phyloP scores from a whole-genome alignment of 2,888 invertebrate genomes.

The Orthosia cruda region DNA sequence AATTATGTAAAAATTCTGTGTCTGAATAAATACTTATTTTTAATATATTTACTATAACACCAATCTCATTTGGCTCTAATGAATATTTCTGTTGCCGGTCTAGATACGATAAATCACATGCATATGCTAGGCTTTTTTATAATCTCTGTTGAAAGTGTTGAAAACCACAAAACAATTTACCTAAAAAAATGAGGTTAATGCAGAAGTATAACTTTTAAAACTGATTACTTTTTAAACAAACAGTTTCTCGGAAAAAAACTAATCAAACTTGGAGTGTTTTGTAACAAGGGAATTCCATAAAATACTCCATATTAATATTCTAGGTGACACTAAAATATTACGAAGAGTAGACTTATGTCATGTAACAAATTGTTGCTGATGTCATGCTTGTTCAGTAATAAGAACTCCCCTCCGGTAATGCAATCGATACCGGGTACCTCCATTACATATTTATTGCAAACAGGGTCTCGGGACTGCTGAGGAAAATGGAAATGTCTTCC shows the following conservation, averaged over 20 bases:
- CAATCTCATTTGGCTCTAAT: conserved; percentile 5
- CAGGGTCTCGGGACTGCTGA: conserved; percentile 75
- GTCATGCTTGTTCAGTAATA: conserved; percentile 82
- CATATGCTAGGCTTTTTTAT: background rate
- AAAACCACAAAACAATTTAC: background rate
- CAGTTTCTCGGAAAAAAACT: conserved; percentile 28
- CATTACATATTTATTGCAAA: conserved; percentile 88
- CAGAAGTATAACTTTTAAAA: conserved; percentile 2
- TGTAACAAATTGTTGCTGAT: conserved; percentile 76
- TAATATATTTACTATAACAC: too few relatives aligned
- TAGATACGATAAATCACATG: background rate
- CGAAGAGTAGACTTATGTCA: conserved; percentile 42
- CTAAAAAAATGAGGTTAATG: background rate
- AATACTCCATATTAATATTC: conserved; percentile 36
- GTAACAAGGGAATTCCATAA: conserved; percentile 17
- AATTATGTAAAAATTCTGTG: too few relatives aligned
- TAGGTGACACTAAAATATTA: conserved; percentile 41
- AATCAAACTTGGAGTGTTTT: conserved; percentile 19
- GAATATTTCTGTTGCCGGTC: background rate
- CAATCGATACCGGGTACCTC: conserved; percentile 84
- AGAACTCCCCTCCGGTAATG: conserved; percentile 80
- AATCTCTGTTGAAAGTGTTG: background rate
- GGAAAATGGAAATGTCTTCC: conserved; percentile 78
- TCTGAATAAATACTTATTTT: too few relatives aligned
- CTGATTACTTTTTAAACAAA: conserved; percentile 12